Conservation (phyloP, 2,113 vertebrate species). For the Chaetura pelagica region DNA sequence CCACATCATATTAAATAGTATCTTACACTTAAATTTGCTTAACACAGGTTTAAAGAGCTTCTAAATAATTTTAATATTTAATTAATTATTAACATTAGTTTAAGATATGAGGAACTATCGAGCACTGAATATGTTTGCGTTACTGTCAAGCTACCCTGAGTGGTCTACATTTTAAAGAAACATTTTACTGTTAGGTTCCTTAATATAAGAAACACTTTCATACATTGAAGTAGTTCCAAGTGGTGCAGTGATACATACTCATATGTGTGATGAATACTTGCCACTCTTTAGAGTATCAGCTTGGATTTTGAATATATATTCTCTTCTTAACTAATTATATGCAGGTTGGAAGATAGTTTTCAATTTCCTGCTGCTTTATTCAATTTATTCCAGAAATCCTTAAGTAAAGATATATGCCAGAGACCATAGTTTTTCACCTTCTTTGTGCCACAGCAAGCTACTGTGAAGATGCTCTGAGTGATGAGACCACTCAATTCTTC, state of each 20-base stretch:
- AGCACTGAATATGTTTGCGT: not conserved
- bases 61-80: not conserved
- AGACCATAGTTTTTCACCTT: not conserved
- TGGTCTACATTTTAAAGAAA: not conserved
- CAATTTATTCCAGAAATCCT: not conserved
- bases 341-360: not conserved
- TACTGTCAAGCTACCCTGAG: not conserved
- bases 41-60: not conserved
- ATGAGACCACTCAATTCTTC: not conserved
- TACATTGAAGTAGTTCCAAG: not conserved
- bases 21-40: not conserved
- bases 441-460: not conserved
- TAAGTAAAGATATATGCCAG: not conserved
- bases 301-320: not conserved
- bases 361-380: not conserved
- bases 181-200: not conserved
- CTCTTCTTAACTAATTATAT: not conserved
- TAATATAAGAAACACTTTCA: not conserved
- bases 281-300: not conserved
- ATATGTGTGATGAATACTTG: not conserved
- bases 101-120: not conserved
- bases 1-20: not conserved
- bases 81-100: not conserved
- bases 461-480: not conserved
- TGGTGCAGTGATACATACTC: not conserved